Percentiles rank a stretch among this genome's conserved stretches.
These are phyloP conservation scores for Limnothrissa miodon DNA, from an alignment of 2,113 vertebrate species.

Conservation along the genomic window DNA sequence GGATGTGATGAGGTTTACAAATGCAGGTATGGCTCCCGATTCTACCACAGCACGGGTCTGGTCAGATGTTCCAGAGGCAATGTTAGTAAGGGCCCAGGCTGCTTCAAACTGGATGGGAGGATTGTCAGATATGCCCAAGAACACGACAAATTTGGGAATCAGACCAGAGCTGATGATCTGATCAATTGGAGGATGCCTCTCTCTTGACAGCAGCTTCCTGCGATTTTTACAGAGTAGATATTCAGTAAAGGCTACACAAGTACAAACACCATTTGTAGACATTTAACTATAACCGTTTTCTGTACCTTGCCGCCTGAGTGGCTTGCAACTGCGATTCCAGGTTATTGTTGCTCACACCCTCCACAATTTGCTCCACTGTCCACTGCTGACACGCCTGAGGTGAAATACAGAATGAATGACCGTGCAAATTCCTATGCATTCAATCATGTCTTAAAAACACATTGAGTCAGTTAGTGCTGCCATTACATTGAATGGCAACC, in stretches of 20 bases:
- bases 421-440: background rate
- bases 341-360: constrained; percentile 78
- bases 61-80: constrained; percentile 90
- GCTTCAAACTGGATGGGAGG: constrained; percentile 95
- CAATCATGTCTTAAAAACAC: background rate
- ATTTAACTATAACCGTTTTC: background rate
- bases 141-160: constrained; percentile 87
- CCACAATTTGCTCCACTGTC: constrained; percentile 92
- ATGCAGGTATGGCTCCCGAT: constrained; percentile 87
- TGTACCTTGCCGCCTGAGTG: constrained; percentile 94
- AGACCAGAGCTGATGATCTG: constrained; percentile 88
- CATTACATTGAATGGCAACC: background rate
- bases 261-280: background rate
- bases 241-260: background rate
- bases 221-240: background rate
- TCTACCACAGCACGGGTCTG: constrained; percentile 94
- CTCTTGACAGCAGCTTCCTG: constrained; percentile 94
- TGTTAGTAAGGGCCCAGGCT: constrained; percentile 98
- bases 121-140: constrained; percentile 78
- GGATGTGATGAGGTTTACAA: constrained; percentile 65
- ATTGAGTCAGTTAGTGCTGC: background rate
- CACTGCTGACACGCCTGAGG: constrained; percentile 78
- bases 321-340: constrained; percentile 86
- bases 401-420: background rate
- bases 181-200: constrained; percentile 93